A percentile compares a stretch with the other conserved stretches of the same genome.
These are phyloP conservation scores for Griposia aprilina DNA, from an alignment of 2,888 invertebrate species.

Conservation along the genomic window DNA sequence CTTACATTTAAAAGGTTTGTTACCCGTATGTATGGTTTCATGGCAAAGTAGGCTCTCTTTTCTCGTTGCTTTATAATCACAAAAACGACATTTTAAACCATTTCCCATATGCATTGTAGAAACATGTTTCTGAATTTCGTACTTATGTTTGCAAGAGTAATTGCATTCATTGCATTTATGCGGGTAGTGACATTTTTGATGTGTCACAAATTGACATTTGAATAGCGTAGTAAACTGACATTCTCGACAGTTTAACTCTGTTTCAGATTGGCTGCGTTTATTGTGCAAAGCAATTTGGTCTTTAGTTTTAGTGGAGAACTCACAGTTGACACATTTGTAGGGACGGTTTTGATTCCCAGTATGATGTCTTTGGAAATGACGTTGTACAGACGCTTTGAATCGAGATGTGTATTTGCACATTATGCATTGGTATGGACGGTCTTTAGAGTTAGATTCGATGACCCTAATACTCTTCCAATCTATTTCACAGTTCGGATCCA, in stretches of 20 bases:
- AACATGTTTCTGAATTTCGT: slow-evolving; percentile 80
- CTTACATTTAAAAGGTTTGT: slow-evolving; percentile 79
- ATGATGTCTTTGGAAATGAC: slow-evolving; percentile 83
- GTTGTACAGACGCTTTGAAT: slow-evolving; percentile 82
- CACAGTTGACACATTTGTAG: slow-evolving; percentile 81
- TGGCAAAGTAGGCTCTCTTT: slow-evolving; percentile 79
- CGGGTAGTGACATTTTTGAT: slow-evolving; percentile 79
- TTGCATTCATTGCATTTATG: slow-evolving; percentile 77
- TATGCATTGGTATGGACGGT: slow-evolving; percentile 78
- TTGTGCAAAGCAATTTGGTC: slow-evolving; percentile 82
- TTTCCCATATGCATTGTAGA: slow-evolving; percentile 76
- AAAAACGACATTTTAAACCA: slow-evolving; percentile 77
- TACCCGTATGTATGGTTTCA: slow-evolving; percentile 78
- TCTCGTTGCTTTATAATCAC: slow-evolving; percentile 76
- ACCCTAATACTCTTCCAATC: slow-evolving; percentile 81
- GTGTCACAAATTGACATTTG: slow-evolving; percentile 79
- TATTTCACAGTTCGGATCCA: slow-evolving; percentile 74
- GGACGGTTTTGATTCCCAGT: slow-evolving; percentile 76
- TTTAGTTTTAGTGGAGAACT: slow-evolving; percentile 83
- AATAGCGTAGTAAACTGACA: slow-evolving; percentile 76
- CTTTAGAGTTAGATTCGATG: slow-evolving; percentile 73
- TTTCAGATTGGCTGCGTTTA: slow-evolving; percentile 76
- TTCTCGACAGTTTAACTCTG: slow-evolving; percentile 66
- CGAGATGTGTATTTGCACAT: slow-evolving; percentile 78
- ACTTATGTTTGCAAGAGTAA: slow-evolving; percentile 78